Evolutionary conservation across 1,140 invertebrate genomes (phyloP).

Genomic region (Pectinophora gossypiella): DNA sequence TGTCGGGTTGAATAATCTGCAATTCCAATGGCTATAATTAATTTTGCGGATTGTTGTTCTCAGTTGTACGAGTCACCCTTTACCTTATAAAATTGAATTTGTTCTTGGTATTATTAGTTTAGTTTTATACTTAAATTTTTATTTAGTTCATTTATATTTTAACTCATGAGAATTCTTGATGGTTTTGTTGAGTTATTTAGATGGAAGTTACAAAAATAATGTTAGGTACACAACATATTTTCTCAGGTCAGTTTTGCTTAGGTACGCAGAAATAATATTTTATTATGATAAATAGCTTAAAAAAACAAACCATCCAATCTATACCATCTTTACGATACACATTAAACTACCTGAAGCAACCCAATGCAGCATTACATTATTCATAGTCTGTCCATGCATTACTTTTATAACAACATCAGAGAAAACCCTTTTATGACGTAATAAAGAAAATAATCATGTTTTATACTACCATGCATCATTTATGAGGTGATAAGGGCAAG

Average conservation of each 20-base stretch:
- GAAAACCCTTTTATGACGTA: conserved; percentile 4
- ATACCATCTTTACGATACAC: too few species aligned
- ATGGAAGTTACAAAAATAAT: too few species aligned
- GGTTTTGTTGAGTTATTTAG: too few species aligned
- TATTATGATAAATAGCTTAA: too few species aligned
- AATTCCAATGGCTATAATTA: conserved; percentile 7
- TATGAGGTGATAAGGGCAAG: conserved; percentile 29
- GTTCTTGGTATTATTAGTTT: not conserved
- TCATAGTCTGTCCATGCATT: not conserved
- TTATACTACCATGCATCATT: conserved; percentile 25
- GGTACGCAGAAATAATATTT: too few species aligned
- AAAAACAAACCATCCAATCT: too few species aligned
- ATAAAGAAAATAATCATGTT: conserved; percentile 21
- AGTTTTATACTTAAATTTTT: too few species aligned
- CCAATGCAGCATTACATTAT: not conserved
- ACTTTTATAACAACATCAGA: not conserved
- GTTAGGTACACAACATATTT: too few species aligned
- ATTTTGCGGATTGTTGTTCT: not conserved
- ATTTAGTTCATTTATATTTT: too few species aligned
- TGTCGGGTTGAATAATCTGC: conserved; percentile 43
- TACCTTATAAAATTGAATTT: not conserved
- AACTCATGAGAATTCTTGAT: too few species aligned
- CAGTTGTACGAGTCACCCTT: not conserved
- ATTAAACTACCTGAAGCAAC: too few species aligned
- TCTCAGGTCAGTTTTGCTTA: too few species aligned